Base-by-base conservation (phyloP, 2,113 vertebrate species). In the Larimichthys polyactis region DNA sequence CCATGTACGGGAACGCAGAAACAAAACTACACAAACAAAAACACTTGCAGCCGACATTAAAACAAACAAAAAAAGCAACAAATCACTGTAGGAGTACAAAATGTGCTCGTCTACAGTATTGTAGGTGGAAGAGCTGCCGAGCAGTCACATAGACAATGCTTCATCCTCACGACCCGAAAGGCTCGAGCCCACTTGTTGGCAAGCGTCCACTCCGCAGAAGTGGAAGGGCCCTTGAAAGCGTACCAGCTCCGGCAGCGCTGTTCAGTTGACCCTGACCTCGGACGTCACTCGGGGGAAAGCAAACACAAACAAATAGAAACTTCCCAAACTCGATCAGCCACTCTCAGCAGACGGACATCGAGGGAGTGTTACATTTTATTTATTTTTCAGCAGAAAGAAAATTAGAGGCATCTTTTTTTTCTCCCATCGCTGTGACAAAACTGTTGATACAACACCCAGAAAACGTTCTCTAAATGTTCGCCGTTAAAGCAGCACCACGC, bases 101-200 rank as follows among this genome's bases (percentile, higher is more conserved):
- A 55, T 20, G 52, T 43, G 51, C 69, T 58, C 32, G 32, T 58
- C 49, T 46, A 46, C 52, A 66, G 36, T 7, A 48, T 8, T 49
- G 70, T 60, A 78, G 62, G 69, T 43, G 58, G 65, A 48, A 12
- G 58, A 70, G 60, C 27, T 55, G 59, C 70, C 19, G 4, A 71
- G 32, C 48, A 59, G 51, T 81, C 24, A 69, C 71, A 76, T 57
- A 79, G 70, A 73, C 70, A 27, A 82, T 43, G 71, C 76, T 59
- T 77, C 74, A 71, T 74, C 40, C 55, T 66, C 58, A 64, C 32
- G 10, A 67, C 27, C 40, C 22, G 36, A 15, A 40, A 40, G 22
- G 62, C 46, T 76, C 48, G 32, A 75, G 27, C 82, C 79, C 68
- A 90, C 79, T 67, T 32, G 43, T 59, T 79, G 81, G 89, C 86